These are phyloP conservation scores for Mantis religiosa DNA, from an alignment of 2,888 invertebrate species.

Conservation along the genomic window DNA sequence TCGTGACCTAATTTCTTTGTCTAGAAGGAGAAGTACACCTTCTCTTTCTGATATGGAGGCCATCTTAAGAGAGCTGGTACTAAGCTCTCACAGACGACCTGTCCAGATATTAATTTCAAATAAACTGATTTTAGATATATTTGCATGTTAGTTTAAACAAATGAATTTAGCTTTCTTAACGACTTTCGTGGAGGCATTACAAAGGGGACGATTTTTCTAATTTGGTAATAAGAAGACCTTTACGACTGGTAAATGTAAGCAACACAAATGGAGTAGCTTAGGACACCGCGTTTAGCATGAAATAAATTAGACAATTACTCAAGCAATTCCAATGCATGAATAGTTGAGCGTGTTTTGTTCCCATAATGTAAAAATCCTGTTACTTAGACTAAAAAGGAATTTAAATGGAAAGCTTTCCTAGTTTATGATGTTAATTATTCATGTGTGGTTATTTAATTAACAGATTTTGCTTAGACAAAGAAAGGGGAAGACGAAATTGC, in stretches of 20 bases:
- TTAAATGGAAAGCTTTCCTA: not conserved
- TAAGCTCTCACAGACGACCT: no score
- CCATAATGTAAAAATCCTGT: not conserved
- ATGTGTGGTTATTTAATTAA: not conserved
- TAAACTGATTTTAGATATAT: no score
- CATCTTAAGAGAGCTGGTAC: no score
- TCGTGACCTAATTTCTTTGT: no score
- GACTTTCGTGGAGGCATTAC: no score
- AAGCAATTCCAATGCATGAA: not conserved
- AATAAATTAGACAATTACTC: not conserved
- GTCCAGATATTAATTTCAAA: no score
- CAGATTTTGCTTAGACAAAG: not conserved
- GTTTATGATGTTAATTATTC: not conserved
- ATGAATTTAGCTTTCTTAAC: no score
- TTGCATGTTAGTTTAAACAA: no score
- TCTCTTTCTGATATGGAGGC: no score
- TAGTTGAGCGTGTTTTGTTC: not conserved
- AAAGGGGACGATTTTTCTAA: no score
- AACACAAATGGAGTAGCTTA: not conserved
- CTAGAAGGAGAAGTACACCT: no score
- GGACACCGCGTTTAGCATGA: not conserved
- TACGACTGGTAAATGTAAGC: not conserved
- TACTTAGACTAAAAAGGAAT: not conserved
- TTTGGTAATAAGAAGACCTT: no score
- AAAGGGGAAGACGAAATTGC: not conserved